phyloP scores from a whole-genome alignment of 2,888 invertebrate species.

The Himalopsyche kuldschensis region DNA sequence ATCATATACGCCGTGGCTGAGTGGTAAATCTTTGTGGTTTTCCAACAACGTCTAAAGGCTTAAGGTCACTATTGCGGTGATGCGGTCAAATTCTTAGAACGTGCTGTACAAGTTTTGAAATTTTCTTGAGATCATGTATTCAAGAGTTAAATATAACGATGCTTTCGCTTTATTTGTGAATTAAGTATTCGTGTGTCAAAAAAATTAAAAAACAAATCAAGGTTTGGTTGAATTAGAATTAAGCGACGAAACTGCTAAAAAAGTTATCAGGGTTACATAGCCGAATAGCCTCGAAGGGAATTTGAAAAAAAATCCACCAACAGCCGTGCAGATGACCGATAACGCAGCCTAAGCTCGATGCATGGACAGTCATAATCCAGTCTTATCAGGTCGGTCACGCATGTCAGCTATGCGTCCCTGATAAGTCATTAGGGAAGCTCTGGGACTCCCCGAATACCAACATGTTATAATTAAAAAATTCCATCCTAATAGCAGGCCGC shows the following conservation, averaged over 20 bases:
- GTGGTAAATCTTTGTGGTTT: too few species aligned
- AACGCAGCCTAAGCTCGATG: slow-evolving; percentile 4
- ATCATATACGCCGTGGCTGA: too few species aligned
- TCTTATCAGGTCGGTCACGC: slow-evolving; percentile 36
- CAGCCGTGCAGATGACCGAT: background rate
- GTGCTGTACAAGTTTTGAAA: too few species aligned
- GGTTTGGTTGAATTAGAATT: background rate
- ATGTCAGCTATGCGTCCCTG: slow-evolving; percentile 29
- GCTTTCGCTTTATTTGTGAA: too few species aligned
- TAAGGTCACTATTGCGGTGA: too few species aligned
- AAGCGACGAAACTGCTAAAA: background rate
- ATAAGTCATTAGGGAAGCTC: slow-evolving; percentile 32
- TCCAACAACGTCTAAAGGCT: too few species aligned
- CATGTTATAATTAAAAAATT: slow-evolving; percentile 39
- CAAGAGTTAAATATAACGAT: too few species aligned
- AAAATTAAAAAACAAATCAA: background rate
- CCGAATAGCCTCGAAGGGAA: background rate
- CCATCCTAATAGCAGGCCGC: slow-evolving; percentile 33
- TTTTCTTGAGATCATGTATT: too few species aligned
- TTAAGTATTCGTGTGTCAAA: too few species aligned
- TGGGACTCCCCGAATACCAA: slow-evolving; percentile 28
- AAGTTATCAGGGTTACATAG: background rate
- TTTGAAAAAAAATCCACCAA: slow-evolving; percentile 7
- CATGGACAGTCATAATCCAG: slow-evolving; percentile 21
- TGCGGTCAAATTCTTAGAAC: too few species aligned